Base-by-base conservation (phyloP, 2,797 vertebrate genomes). In the Onychomys torridus region DNA sequence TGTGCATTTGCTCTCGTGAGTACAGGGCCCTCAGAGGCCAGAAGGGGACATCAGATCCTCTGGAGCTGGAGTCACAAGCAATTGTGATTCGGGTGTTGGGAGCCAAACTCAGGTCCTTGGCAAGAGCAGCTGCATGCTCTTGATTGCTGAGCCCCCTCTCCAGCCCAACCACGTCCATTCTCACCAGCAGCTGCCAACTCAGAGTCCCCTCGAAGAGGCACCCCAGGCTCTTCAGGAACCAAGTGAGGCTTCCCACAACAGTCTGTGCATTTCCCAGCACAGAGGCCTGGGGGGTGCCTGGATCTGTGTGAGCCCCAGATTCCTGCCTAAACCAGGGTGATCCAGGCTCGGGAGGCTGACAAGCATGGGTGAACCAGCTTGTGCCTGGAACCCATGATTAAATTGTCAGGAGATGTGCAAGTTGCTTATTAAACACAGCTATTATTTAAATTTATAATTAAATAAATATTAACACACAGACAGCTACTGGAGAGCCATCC, bases 361-460 rank as follows among this genome's bases (percentile, higher is more conserved):
- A 4, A 82, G 52, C 52, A 67, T 10, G 0, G 27, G 17, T 40
- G 32, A 90, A 92, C 27, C n/a, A n/a, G 37, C 59, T 13, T 49
- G 8, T 34, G 91, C 57, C 37, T 37, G 61, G 40, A 87, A 43
- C 11, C 0, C 7, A 32, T 0, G 1, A 6, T 46, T 34, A 65
- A 34, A 16, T 65, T 52, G 92, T 77, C 61, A 90, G 75, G 59
- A 89, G 85, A 85, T 76, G 6, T 40, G n/a, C 11, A 67, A 57
- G 25, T 59, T 83, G n/a, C 23, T 91, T n/a, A 49, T n/a, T 49
- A 91, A 87, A 92, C 49, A 71, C 3, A 55, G 69, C 46, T 78
- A n/a, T 52, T 37, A 40, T 77, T 76, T 79, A n/a, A 55, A 79
- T 79, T 79, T 89, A 83, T 77, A 92, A 87, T 61, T 59, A 84